phyloP scores from a whole-genome alignment of 2,888 invertebrate species.

The Erebia ligea region DNA sequence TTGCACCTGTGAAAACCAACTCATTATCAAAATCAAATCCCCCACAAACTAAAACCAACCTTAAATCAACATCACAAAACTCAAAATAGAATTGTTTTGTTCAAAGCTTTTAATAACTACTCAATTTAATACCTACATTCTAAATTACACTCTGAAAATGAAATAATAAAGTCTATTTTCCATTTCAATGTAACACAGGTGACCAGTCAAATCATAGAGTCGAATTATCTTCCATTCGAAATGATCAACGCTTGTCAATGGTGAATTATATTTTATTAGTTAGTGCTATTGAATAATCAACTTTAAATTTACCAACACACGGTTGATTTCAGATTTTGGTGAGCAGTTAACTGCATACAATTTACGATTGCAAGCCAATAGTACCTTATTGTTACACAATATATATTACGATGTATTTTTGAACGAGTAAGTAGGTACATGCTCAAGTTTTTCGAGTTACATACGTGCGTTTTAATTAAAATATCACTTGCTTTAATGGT shows the following conservation, averaged over 20 bases:
- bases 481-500: too few species aligned
- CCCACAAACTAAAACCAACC: constrained; percentile 40
- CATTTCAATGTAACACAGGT: constrained; percentile 54
- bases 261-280: constrained; percentile 35
- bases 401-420: too few species aligned
- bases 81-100: constrained; percentile 32
- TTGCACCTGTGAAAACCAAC: constrained; percentile 66
- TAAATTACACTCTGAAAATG: constrained; percentile 42
- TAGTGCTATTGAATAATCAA: constrained; percentile 43
- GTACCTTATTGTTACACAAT: too few species aligned
- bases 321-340: constrained; percentile 32
- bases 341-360: too few species aligned
- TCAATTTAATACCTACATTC: constrained; percentile 36
- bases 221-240: constrained; percentile 68
- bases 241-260: constrained; percentile 63
- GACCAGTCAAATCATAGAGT: constrained; percentile 52
- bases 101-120: constrained; percentile 34
- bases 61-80: constrained; percentile 33
- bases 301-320: constrained; percentile 40
- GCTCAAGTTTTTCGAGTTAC: too few species aligned
- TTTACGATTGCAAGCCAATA: too few species aligned
- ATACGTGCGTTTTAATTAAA: too few species aligned
- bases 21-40: constrained; percentile 42
- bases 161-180: constrained; percentile 47
- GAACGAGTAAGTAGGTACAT: too few species aligned